Evolutionary conservation across 2,888 invertebrate genomes (phyloP), one percentile per base, ranked within the genome.

Genomic region (Lacanobia oleracea): DNA sequence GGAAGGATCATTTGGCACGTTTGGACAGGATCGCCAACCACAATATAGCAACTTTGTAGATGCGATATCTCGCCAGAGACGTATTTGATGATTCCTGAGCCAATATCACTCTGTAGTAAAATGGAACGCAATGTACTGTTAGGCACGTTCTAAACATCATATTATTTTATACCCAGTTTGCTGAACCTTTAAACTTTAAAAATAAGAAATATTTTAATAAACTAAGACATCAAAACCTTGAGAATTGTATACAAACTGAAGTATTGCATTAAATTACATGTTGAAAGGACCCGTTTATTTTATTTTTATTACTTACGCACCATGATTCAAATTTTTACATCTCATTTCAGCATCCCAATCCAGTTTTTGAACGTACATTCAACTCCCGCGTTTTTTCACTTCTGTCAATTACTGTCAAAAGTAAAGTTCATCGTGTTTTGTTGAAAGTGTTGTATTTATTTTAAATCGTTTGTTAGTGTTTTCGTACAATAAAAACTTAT

Each of bases 311-410:
- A 6, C 0, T 33, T 6, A 6, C 5, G 2, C 33, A 6, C 2
- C 33, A 33, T 27, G 3, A 27, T 3, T 33, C 33, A 33, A 33
- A 33, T 33, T 33, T 33, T 5, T 2, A 33, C 33, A 33, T 33
- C 2, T 18, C 3, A 37, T 27, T 6, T 27, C 10, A 60, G 6
- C 1, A 8, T n/a, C 1, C 0, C 10, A 16, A 27, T 40, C 18
- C 3, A 43, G 72, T 77, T 70, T 83, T 70, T 57, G 82, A 85
- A 83, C 86, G 78, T 48, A 21, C n/a, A 4, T 6, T 33, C 75
- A 90, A 88, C 88, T 94, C 94, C 94, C 94, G 94, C 94, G 93
- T 90, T 94, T 93, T 93, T 79, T 72, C 66, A 78, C 70, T 75
- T 72, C 40, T 74, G 77, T 74, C 72, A 73, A 72, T 66, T 75